phyloP scores from a whole-genome alignment of 2,113 vertebrate genomes.

The Carettochelys insculpta region DNA sequence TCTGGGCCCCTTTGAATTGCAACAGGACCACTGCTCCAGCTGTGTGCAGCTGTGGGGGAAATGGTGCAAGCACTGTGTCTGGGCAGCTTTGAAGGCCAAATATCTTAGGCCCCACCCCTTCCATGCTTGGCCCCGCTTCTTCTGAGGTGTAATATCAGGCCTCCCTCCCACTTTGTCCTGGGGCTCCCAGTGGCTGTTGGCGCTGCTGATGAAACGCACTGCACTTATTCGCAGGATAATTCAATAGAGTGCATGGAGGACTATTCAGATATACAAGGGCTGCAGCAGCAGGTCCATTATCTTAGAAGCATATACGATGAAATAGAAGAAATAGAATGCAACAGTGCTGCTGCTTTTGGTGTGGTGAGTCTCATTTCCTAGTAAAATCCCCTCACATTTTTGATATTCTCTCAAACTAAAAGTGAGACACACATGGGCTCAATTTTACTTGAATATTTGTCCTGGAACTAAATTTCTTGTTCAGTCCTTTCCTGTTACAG shows the following conservation, averaged over 20 bases:
- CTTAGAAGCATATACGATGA: fast-evolving
- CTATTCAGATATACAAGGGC: background rate
- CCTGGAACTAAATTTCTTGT: background rate
- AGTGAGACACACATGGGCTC: background rate
- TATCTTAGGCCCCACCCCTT: no score
- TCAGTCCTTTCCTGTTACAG: background rate
- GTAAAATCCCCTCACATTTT: background rate
- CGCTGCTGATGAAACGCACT: background rate
- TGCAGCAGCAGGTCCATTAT: background rate
- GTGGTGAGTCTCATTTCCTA: background rate
- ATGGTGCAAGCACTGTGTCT: no score
- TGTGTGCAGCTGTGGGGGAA: no score
- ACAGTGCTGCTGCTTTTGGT: background rate
- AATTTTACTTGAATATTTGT: background rate
- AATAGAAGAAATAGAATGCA: background rate
- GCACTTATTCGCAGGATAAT: background rate
- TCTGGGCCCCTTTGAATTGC: no score
- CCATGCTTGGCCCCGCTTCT: no score
- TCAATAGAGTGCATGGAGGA: background rate
- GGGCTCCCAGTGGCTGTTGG: no score
- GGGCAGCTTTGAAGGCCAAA: no score
- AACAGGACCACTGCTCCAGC: no score
- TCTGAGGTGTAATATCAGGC: no score
- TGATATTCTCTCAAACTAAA: background rate
- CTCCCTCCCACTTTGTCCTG: no score